Conservation (phyloP, 2,888 invertebrate species). For the Hipparchia semele region DNA sequence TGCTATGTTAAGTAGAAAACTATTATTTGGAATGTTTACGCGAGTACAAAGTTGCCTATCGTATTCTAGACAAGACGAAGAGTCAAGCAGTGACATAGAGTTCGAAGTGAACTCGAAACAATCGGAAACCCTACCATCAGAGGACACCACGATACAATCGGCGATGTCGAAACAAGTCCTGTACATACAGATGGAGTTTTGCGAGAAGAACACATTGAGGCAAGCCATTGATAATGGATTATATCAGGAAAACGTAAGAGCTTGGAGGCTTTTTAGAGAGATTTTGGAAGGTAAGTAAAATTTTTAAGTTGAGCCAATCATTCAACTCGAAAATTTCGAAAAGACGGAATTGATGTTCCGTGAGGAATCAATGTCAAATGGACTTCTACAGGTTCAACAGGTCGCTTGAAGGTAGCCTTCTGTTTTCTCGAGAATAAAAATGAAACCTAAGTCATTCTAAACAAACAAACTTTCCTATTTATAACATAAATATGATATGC, state of each 20-base stretch:
- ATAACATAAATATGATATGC: no score
- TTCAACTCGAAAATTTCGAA: no score
- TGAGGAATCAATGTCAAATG: no score
- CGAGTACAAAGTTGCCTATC: not conserved
- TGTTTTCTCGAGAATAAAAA: no score
- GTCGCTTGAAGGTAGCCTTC: no score
- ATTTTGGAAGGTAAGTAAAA: slow-evolving; percentile 87
- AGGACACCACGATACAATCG: slow-evolving; percentile 54
- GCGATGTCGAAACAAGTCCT: slow-evolving; percentile 84
- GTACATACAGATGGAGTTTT: slow-evolving; percentile 99
- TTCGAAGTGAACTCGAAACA: slow-evolving; percentile 80
- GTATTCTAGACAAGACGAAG: slow-evolving; percentile 71
- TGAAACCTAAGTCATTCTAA: no score
- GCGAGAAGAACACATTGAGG: slow-evolving; percentile 95
- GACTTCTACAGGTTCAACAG: no score
- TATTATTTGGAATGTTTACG: no score
- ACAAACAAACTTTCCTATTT: no score
- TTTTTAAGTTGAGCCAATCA: not conserved
- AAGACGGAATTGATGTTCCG: no score
- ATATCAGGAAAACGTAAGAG: slow-evolving; percentile 88
- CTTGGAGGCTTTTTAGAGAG: slow-evolving; percentile 97
- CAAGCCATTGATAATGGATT: slow-evolving; percentile 94
- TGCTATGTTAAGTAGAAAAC: no score
- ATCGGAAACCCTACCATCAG: slow-evolving; percentile 63
- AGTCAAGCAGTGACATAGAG: slow-evolving; percentile 84